Percentiles rank a stretch among this genome's conserved stretches.
These are phyloP conservation scores for Microctonus hyperodae DNA, from an alignment of 2,888 invertebrate genomes.

Conservation along the genomic window DNA sequence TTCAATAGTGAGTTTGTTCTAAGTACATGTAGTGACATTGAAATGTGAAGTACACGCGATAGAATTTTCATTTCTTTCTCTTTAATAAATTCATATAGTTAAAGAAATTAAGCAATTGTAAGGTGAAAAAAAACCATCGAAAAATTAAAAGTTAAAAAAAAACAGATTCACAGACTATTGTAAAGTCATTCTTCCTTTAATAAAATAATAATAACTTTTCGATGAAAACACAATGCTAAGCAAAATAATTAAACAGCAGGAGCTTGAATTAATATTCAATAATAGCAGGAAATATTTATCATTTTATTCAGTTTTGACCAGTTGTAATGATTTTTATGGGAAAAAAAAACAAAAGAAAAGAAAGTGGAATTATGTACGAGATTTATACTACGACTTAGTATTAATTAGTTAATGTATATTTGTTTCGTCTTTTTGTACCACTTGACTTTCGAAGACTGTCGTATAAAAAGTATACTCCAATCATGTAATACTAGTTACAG, in stretches of 20 bases:
- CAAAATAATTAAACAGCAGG: slow-evolving; percentile 2
- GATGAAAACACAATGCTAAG: background rate
- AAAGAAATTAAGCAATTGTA: background rate
- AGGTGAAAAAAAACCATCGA: background rate
- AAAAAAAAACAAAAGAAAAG: background rate
- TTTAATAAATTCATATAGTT: background rate
- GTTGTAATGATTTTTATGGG: background rate
- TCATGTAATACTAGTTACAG: background rate
- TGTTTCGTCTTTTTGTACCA: background rate
- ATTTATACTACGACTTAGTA: slow-evolving; percentile 4
- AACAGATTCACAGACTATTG: too few relatives aligned
- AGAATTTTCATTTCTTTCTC: background rate
- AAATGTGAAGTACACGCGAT: background rate
- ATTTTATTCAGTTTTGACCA: background rate
- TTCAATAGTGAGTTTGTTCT: background rate
- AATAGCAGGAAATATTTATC: background rate
- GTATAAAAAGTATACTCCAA: background rate
- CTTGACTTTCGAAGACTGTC: background rate
- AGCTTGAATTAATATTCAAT: background rate
- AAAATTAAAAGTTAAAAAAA: background rate
- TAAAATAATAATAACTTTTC: background rate
- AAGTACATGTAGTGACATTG: background rate
- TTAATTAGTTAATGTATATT: background rate
- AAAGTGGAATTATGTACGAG: too few relatives aligned
- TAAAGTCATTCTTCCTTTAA: too few relatives aligned